These are phyloP conservation scores for Portevinia maculata DNA, from an alignment of 2,888 invertebrate genomes.

Conservation along the genomic window DNA sequence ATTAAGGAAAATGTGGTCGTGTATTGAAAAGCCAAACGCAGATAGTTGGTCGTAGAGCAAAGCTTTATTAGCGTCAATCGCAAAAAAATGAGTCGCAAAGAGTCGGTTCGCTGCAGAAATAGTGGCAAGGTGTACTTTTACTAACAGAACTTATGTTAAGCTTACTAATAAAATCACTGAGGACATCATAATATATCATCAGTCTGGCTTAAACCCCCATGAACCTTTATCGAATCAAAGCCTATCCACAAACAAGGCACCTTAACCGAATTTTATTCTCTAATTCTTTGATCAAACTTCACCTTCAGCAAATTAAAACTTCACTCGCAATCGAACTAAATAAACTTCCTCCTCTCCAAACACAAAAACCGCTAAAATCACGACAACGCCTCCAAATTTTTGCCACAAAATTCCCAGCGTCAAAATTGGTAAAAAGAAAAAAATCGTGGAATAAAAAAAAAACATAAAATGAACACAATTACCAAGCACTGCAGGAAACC, in stretches of 20 bases:
- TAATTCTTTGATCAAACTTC: not conserved
- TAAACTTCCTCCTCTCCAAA: not conserved
- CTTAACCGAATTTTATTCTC: not conserved
- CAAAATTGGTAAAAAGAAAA: constrained; percentile 18
- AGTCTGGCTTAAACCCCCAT: too few species aligned
- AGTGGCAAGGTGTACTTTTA: too few species aligned
- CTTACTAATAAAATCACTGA: too few species aligned
- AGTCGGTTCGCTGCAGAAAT: too few species aligned
- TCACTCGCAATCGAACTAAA: not conserved
- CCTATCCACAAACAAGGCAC: not conserved
- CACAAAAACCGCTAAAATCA: constrained; percentile 29
- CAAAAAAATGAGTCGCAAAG: too few species aligned
- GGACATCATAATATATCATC: too few species aligned
- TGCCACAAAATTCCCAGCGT: constrained; percentile 31
- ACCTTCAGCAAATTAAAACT: constrained; percentile 12
- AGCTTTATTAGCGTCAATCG: too few species aligned
- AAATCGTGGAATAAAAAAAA: constrained; percentile 4
- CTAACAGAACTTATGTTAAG: too few species aligned
- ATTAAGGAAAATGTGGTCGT: too few species aligned
- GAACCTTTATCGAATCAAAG: too few species aligned
- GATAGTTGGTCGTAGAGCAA: too few species aligned
- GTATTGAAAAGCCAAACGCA: too few species aligned
- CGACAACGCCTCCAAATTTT: constrained; percentile 70
- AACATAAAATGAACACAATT: constrained; percentile 43
- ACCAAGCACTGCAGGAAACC: constrained; percentile 21